Base-by-base conservation (phyloP, 2,888 invertebrate genomes). In the Synergus itoensis region DNA sequence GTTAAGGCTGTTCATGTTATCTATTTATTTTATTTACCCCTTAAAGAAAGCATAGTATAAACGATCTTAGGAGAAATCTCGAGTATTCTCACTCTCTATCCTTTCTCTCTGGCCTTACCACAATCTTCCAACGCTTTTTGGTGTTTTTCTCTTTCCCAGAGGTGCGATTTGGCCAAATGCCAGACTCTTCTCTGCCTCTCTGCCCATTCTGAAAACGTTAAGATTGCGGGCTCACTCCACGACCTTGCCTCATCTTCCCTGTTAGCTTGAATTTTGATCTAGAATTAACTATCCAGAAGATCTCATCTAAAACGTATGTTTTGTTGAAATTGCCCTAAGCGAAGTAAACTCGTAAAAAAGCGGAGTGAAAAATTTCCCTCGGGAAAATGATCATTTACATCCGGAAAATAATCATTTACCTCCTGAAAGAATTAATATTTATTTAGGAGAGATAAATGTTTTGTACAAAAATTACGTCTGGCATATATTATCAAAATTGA, bases 161-260 rank as follows among this genome's bases (percentile, higher is more conserved):
- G 73, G 73, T 64, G 64, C 75, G 53, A 78, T 80, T 79, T 79
- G 79, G 79, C 79, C 76, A 64, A 64, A 48, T 79, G 79, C 79
- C 73, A 73, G 53, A 73, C 53, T 73, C 36, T 73, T 77, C 48
- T 41, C 76, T 41, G 62, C 40, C 62, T 36, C 75, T 40, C 12
- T 60, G 21, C 28, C 48, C 73, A 57, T 62, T 62, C 73, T 62
- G 21, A 78, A 78, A 69, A 73, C 75, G 73, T 73, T 73, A 75
- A 75, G 63, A 63, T 78, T 73, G 63, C 75, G 43, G 40, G 53
- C 73, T 36, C 41, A 14, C 63, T 69, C 41, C 18, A 73, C 69
- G 73, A 69, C 65, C 43, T 78, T 77, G 65, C 78, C 60, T 28
- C 28, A 41, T 63, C 63, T 45, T 63, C 63, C 63, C 45, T 69